Percentiles rank a stretch among this genome's conserved stretches.
Conservation (phyloP, 2,797 vertebrate species). For the Falco rusticolus region DNA sequence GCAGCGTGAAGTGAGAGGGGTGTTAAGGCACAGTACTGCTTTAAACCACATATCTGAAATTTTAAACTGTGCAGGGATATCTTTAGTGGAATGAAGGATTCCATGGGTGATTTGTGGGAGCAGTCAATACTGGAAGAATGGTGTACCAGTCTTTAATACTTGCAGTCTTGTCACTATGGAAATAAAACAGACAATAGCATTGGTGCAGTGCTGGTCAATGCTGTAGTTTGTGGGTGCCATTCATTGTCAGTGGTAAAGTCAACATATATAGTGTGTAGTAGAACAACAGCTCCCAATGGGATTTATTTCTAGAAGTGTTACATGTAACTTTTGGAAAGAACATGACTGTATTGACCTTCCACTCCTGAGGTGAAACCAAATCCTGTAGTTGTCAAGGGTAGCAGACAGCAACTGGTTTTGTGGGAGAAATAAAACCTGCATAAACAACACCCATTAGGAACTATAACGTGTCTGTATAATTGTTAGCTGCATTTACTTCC, state of each 20-base stretch:
- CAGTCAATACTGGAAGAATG: not conserved
- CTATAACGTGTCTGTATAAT: not conserved
- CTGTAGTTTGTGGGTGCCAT: not conserved
- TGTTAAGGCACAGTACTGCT: not conserved
- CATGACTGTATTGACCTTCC: not conserved
- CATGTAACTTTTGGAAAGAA: not conserved
- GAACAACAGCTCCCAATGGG: not conserved
- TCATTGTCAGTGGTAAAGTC: not conserved
- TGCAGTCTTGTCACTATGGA: not conserved
- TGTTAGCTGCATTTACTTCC: not conserved
- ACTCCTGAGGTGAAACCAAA: not conserved
- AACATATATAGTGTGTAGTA: fast-evolving
- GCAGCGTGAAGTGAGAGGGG: not conserved
- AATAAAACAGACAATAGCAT: not conserved
- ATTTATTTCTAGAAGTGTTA: not conserved
- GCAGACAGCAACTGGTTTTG: not conserved
- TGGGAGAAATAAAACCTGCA: not conserved
- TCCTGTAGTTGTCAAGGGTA: not conserved
- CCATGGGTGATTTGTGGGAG: not conserved
- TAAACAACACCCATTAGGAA: not conserved
- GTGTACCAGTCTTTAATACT: not conserved
- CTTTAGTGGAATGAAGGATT: not conserved
- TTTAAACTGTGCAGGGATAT: not conserved
- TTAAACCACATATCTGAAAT: not conserved
- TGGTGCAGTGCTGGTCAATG: not conserved